Evolutionary conservation across 2,797 vertebrate species (phyloP), one percentile per base, ranked within the genome.

Genomic region (Gallirallus australis): DNA sequence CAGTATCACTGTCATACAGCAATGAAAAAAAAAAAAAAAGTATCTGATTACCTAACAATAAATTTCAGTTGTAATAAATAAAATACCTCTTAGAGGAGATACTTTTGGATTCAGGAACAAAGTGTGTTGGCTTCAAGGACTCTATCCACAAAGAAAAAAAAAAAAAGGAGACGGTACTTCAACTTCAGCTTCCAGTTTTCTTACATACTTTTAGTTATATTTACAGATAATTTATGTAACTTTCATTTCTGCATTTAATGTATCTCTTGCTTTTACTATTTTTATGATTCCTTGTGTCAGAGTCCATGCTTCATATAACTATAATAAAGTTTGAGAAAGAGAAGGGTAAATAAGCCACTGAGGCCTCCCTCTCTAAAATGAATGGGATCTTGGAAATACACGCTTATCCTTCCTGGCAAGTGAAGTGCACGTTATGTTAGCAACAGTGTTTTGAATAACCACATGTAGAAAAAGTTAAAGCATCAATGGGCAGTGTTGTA

Each of bases 171-270:
- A n/a, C n/a, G 4, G 19, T 60, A 45, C 11, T 16, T 52, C 57
- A 6, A 82, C 50, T 63, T 42, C 20, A 76, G 4, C n/a, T 89
- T 9, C 11, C 20, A 40, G 6, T 45, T 86, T 89, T 35, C 40
- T 84, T 69, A 15, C 6, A 4, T 18, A 50, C 68, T 64, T 83
- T 31, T 42, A 79, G 14, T 14, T 73, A 20, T 39, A 48, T 33
- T 52, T 18, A 61, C 47, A 69, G 7, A 25, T 5, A 59, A 27
- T 7, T 37, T 47, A 21, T 23, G 7, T 16, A 59, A 13, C 37
- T 87, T 86, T 82, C 11, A 72, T 59, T 66, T 78, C 57, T 68
- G 11, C 42, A 77, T 83, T 94, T 93, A 86, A 73, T 24, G 76
- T 0, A 23, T 35, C 24, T 5, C 6, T 79, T 91, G 7, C 25